A percentile compares a stretch with the other conserved stretches of the same genome.
Conservation (phyloP, 2,797 vertebrate genomes). For the Vipera ursinii region DNA sequence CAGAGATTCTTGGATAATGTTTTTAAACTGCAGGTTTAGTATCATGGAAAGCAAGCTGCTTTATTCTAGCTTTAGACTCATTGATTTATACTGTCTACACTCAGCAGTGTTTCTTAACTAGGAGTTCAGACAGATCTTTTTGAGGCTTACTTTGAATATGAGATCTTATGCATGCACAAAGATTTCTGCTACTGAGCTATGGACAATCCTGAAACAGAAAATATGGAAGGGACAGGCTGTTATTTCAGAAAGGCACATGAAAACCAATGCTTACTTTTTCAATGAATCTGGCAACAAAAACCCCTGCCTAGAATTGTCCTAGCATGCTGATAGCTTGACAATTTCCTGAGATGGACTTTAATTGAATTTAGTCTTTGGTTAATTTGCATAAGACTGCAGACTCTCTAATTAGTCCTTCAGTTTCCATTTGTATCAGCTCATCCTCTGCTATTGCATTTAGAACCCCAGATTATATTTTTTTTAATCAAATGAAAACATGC, state of each 20-base stretch:
- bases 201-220: background rate
- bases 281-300: background rate
- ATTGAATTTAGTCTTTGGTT: background rate
- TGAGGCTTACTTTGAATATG: background rate
- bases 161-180: background rate
- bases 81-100: background rate
- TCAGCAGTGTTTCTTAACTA: background rate
- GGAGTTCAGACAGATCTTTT: background rate
- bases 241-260: background rate
- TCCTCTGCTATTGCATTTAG: background rate
- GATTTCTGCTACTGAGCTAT: background rate
- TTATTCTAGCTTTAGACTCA: background rate
- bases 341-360: background rate
- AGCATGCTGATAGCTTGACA: background rate
- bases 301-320: background rate
- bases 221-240: background rate
- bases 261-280: background rate
- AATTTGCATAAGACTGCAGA: background rate
- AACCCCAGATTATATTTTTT: background rate
- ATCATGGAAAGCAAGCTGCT: background rate
- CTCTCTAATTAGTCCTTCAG: background rate
- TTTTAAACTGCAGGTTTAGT: conserved; percentile 3
- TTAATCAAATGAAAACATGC: background rate
- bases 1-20: background rate
- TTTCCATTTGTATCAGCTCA: background rate